Evolutionary conservation across 2,888 invertebrate species (phyloP).

Genomic region (Watsonalla cultraria): DNA sequence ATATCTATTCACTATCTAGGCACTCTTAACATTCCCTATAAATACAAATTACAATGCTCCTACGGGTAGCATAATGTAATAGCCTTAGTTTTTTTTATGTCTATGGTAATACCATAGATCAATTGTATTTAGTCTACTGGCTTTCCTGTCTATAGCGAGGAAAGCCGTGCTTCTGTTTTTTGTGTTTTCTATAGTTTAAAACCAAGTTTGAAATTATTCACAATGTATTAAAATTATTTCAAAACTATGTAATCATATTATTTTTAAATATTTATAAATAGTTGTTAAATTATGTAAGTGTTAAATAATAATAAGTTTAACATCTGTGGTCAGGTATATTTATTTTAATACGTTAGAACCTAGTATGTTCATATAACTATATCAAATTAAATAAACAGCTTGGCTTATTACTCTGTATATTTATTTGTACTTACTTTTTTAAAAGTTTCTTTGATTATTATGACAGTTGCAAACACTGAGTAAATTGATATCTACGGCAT

Average conservation of each 20-base stretch:
- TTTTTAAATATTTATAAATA: background rate
- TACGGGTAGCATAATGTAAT: too few species aligned
- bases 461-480: too few species aligned
- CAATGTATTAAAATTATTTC: too few species aligned
- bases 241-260: background rate
- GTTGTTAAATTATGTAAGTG: background rate
- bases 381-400: constrained; percentile 28
- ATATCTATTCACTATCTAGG: background rate
- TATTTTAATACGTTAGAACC: background rate
- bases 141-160: too few species aligned
- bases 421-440: background rate
- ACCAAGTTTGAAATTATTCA: too few species aligned
- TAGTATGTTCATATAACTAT: constrained; percentile 15
- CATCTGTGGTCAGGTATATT: background rate
- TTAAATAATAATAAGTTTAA: background rate
- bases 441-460: too few species aligned
- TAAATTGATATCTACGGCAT: too few species aligned
- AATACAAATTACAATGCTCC: background rate
- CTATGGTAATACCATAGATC: too few species aligned
- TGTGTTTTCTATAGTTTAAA: too few species aligned
- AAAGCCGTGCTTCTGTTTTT: too few species aligned
- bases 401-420: constrained; percentile 13
- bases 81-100: too few species aligned
- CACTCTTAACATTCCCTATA: background rate
- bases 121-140: too few species aligned